A percentile compares a stretch with the other conserved stretches of the same genome.
Conservation (phyloP, 2,797 vertebrate species). For the Chaenodraco wilsoni region DNA sequence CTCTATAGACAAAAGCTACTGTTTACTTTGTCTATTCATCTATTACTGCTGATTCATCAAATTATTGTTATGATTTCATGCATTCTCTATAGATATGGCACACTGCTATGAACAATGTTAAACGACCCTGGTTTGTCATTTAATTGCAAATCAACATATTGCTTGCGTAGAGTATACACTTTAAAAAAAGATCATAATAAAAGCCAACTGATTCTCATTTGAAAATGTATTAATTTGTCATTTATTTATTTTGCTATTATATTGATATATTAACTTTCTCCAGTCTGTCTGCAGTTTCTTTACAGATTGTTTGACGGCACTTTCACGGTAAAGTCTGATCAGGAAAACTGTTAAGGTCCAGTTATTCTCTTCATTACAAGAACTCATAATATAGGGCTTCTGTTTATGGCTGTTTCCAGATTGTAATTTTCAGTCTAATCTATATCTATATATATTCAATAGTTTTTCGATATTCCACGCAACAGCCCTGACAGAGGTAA, state of each 20-base stretch:
- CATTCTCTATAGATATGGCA: conserved; percentile 58
- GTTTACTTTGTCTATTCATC: conserved; percentile 34
- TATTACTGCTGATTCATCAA: conserved; percentile 45
- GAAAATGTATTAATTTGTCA: background rate
- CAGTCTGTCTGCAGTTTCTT: conserved; percentile 10
- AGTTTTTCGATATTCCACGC: conserved; percentile 22
- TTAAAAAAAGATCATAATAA: conserved; percentile 7
- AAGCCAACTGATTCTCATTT: conserved; percentile 6
- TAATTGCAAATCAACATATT: conserved; percentile 21
- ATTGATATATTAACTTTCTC: conserved; percentile 17
- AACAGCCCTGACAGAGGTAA: conserved; percentile 43
- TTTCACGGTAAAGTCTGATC: conserved; percentile 8
- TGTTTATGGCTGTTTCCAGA: conserved; percentile 45
- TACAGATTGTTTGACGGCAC: conserved; percentile 51
- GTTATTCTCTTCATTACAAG: background rate
- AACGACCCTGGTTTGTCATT: conserved; percentile 31
- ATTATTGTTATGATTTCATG: conserved; percentile 57
- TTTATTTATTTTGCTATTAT: conserved; percentile 10
- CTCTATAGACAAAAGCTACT: conserved; percentile 42
- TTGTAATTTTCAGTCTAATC: conserved; percentile 27
- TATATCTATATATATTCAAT: conserved; percentile 32
- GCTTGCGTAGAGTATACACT: conserved; percentile 21
- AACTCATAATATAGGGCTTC: background rate
- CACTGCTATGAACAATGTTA: conserved; percentile 46
- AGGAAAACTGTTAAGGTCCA: background rate